Percentiles rank a stretch among this genome's conserved stretches.
Conservation (phyloP, 1,140 invertebrate species). For the Anastatus disparis region DNA sequence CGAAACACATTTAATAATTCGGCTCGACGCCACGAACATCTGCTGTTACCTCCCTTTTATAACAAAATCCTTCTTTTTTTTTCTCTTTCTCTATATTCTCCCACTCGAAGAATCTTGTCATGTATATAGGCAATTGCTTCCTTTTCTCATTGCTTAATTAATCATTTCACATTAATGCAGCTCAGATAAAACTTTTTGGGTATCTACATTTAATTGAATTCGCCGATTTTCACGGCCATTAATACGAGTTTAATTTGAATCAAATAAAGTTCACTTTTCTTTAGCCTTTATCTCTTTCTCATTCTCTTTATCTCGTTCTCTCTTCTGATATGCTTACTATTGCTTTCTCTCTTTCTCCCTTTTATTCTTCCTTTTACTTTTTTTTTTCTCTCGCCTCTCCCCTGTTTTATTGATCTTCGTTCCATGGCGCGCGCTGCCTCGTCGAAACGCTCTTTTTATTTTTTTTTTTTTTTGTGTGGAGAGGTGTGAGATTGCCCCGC, state of each 20-base stretch:
- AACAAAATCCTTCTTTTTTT: constrained; percentile 21
- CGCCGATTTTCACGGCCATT: constrained; percentile 58
- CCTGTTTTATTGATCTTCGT: constrained; percentile 64
- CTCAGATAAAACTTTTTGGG: too few species aligned
- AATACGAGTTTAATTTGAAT: constrained; percentile 63
- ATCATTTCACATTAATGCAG: constrained; percentile 65
- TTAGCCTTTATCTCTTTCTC: constrained; percentile 35
- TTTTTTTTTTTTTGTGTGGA: too few species aligned
- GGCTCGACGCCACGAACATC: constrained; percentile 62
- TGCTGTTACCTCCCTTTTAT: constrained; percentile 48
- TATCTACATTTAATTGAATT: constrained; percentile 58
- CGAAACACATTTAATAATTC: constrained; percentile 64
- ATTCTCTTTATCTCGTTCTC: constrained; percentile 38
- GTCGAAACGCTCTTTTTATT: constrained; percentile 54
- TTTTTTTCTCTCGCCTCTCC: constrained; percentile 52
- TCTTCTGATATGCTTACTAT: too few species aligned
- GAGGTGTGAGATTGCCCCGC: constrained; percentile 48
- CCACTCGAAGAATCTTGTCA: background rate
- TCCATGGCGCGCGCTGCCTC: constrained; percentile 33
- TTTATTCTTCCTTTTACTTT: constrained; percentile 49
- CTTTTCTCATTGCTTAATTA: constrained; percentile 58
- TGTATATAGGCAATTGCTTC: constrained; percentile 22
- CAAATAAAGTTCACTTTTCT: constrained; percentile 51
- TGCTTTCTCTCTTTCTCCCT: constrained; percentile 41
- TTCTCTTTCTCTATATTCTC: constrained; percentile 27